Evolutionary conservation across 2,888 invertebrate species (phyloP).

Genomic region (Pantelozetes paolii): DNA sequence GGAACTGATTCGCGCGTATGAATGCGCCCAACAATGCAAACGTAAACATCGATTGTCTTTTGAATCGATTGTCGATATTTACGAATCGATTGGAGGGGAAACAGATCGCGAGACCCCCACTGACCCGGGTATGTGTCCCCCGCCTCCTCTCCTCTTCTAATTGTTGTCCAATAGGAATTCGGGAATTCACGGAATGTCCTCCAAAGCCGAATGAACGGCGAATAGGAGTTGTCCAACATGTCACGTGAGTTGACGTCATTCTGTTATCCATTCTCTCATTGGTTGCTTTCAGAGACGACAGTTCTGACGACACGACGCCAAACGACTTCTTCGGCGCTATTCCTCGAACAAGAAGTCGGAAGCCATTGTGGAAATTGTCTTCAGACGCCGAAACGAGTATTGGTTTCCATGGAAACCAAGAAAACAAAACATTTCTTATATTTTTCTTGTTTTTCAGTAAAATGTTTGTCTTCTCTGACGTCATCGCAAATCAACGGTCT

Average conservation of each 20-base stretch:
- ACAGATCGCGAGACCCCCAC: slow-evolving; percentile 44
- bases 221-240: slow-evolving; percentile 42
- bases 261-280: too few relatives aligned
- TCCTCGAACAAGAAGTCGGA: slow-evolving; percentile 33
- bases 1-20: slow-evolving; percentile 47
- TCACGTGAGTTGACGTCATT: slow-evolving; percentile 6
- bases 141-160: background rate
- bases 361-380: slow-evolving; percentile 33
- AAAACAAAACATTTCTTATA: too few relatives aligned
- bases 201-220: slow-evolving; percentile 48
- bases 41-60: slow-evolving; percentile 17
- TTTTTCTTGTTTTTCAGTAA: background rate
- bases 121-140: slow-evolving; percentile 44
- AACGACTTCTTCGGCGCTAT: slow-evolving; percentile 32
- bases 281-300: background rate
- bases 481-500: background rate
- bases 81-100: slow-evolving; percentile 18
- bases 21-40: too few relatives aligned
- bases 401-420: too few relatives aligned
- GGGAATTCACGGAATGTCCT: slow-evolving; percentile 48
- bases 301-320: slow-evolving; percentile 4
- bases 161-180: slow-evolving; percentile 43
- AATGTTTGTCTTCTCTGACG: background rate
- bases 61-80: slow-evolving; percentile 35
- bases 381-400: slow-evolving; percentile 20